A percentile compares a stretch with the other conserved stretches of the same genome.
Conservation (phyloP, 2,888 invertebrate genomes). For the Darwinula stevensoni region DNA sequence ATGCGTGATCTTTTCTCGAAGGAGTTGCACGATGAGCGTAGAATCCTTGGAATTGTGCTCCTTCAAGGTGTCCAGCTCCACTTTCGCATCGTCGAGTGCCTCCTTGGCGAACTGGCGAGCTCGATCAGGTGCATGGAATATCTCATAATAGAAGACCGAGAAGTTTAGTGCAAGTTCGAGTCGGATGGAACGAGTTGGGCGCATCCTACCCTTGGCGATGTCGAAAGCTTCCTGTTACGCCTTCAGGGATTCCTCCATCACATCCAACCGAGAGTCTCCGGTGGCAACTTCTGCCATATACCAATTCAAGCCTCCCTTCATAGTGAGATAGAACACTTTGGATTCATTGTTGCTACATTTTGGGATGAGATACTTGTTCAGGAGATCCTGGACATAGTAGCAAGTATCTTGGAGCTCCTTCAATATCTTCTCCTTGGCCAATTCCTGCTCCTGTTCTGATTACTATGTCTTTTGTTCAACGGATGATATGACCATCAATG, state of each 20-base stretch:
- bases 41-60: conserved; percentile 99
- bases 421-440: neutral
- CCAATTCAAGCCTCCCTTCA: neutral
- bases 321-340: neutral
- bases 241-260: neutral
- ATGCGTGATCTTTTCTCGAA: conserved; percentile 92
- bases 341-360: neutral
- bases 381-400: neutral
- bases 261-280: neutral
- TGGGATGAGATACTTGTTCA: neutral
- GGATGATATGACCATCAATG: neutral
- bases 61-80: conserved; percentile 94
- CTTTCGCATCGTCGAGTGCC: conserved; percentile 99
- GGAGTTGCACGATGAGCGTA: conserved; percentile 98
- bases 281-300: neutral
- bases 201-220: neutral
- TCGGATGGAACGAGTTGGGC: conserved; percentile 20
- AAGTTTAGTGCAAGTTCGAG: conserved; percentile 93
- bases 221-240: neutral
- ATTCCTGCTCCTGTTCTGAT: too few relatives aligned
- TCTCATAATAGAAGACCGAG: conserved; percentile 98
- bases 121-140: conserved; percentile 76
- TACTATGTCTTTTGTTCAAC: too few relatives aligned
- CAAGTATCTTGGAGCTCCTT: neutral
- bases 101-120: conserved; percentile 80